Evolutionary conservation across 2,113 vertebrate species (phyloP), one percentile per base, ranked within the genome.

Genomic region (Tetrao urogallus): DNA sequence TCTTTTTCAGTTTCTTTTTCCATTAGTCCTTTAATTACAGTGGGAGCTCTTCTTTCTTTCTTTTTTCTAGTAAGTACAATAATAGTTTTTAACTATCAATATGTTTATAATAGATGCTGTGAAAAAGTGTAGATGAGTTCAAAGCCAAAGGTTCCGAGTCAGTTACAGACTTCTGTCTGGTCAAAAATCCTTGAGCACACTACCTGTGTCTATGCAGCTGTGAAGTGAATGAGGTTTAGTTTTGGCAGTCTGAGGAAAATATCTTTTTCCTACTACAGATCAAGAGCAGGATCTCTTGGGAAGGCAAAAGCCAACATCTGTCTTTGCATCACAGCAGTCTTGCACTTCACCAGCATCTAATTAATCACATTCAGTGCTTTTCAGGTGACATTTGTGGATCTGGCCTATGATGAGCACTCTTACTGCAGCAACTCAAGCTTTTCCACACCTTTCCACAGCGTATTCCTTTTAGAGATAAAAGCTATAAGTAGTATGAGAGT

Each of bases 61-160:
- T 10, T 36, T 16, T 25, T 61, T 81, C 80, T 13, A 47, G 10
- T 71, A 71, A 81, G 43, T 40, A 50, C n/a, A 86, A n/a, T 64
- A 64, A 64, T 30, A 34, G 16, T 72, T 63, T 90, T 74, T 36
- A 60, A 13, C 8, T 92, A 65, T 50, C 88, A 89, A 24, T 13
- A 63, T 15, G 20, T 13, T 42, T 13, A 9, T 34, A 67, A 45
- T 1, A 2, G 42, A 32, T 64, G 17, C 65, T 3, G 0, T 81
- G 74, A 84, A 79, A 86, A 88, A 69, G 22, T 13, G 15, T 2
- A 6, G 57, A 48, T 24, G 61, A 63, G 74, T 65, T 42, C 90
- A 65, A 89, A 88, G 56, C 48, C 85, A 91, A 86, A 94, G 57
- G 63, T 83, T 88, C 69, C 1, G 1, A 79, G 66, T 76, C 69